Evolutionary conservation across 2,113 vertebrate species (phyloP).

Genomic region (Struthidea cinerea): DNA sequence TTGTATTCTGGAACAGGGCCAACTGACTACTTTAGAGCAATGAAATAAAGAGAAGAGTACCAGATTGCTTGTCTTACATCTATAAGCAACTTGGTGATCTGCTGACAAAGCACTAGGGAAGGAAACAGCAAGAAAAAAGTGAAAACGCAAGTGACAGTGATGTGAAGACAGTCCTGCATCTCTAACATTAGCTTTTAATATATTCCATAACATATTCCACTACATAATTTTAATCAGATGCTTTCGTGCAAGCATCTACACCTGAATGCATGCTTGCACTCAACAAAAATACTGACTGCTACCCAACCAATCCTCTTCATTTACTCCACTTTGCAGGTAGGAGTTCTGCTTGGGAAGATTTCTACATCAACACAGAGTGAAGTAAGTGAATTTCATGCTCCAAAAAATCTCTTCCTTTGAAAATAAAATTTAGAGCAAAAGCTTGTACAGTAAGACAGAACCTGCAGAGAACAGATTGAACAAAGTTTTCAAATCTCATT

Average conservation of each 20-base stretch:
- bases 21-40: conserved; percentile 6
- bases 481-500: not conserved
- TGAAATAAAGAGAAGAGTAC: conserved; percentile 1
- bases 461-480: not conserved
- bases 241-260: not conserved
- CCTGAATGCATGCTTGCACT: not conserved
- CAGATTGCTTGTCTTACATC: conserved; percentile 1
- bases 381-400: not conserved
- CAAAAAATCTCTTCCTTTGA: not conserved
- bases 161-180: not conserved
- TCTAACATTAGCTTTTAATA: not conserved
- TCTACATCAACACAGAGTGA: not conserved
- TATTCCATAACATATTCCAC: not conserved
- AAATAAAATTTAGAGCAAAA: not conserved
- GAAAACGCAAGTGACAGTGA: not conserved
- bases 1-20: not conserved
- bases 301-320: not conserved
- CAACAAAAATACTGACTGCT: not conserved
- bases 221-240: not conserved
- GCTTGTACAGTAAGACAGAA: not conserved
- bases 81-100: not conserved
- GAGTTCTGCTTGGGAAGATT: not conserved
- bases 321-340: not conserved
- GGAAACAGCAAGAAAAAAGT: not conserved
- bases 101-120: conserved; percentile 4